Evolutionary conservation across 2,888 invertebrate genomes (phyloP).

Genomic region (Sinotaia quadrata): DNA sequence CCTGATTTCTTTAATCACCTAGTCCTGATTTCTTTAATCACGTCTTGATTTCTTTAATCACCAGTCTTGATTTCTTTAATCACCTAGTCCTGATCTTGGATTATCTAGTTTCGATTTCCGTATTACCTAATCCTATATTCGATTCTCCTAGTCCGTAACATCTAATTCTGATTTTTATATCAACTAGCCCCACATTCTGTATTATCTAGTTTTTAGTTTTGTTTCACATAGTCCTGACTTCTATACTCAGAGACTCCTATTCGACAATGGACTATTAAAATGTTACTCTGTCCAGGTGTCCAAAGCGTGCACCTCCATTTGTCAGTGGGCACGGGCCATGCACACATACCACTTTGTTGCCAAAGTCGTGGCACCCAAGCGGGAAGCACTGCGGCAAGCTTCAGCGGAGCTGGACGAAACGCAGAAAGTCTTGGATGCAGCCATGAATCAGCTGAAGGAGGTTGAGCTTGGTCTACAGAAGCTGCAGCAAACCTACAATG

Average conservation of each 20-base stretch:
- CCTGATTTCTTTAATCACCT: no score
- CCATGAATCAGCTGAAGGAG: conserved; percentile 66
- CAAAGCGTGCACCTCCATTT: conserved; percentile 85
- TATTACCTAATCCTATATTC: no score
- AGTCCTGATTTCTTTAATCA: no score
- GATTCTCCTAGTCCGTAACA: no score
- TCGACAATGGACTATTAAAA: no score
- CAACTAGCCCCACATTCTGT: background rate
- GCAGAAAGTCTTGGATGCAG: conserved; percentile 67
- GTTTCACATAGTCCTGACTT: no score
- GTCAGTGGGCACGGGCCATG: conserved; percentile 82
- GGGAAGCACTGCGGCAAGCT: conserved; percentile 69
- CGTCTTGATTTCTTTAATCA: no score
- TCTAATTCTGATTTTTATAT: background rate
- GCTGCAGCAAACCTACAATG: conserved; percentile 71
- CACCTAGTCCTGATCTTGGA: no score
- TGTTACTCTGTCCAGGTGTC: conserved; percentile 76
- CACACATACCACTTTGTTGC: conserved; percentile 73
- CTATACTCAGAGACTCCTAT: no score
- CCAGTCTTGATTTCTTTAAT: no score
- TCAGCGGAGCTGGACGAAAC: conserved; percentile 70
- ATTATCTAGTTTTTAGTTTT: no score
- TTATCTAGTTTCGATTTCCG: no score
- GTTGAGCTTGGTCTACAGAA: conserved; percentile 71
- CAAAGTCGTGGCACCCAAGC: conserved; percentile 71